Conservation (phyloP, 2,888 invertebrate species). For the Diadegma fenestrale region DNA sequence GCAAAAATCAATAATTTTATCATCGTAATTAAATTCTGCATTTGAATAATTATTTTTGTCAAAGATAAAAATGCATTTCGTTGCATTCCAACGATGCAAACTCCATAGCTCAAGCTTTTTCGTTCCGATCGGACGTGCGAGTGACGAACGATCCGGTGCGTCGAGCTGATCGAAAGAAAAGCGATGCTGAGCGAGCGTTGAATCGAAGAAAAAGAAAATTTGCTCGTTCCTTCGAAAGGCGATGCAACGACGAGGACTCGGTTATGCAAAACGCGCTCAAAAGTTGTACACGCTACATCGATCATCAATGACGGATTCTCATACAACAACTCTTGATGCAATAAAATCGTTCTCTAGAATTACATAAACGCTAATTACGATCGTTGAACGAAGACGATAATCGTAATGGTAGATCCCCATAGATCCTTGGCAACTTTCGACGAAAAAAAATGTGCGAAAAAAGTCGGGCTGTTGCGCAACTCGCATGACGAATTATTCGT, state of each 20-base stretch:
- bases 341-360: constrained; percentile 22
- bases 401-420: neutral
- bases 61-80: too few species aligned
- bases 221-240: too few species aligned
- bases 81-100: too few species aligned
- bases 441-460: constrained; percentile 24
- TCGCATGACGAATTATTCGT: constrained; percentile 14
- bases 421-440: constrained; percentile 12
- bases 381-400: constrained; percentile 8
- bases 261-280: constrained; percentile 22
- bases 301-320: constrained; percentile 37
- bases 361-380: constrained; percentile 29
- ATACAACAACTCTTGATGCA: constrained; percentile 23
- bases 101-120: too few species aligned
- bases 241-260: neutral
- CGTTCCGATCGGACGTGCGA: too few species aligned
- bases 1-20: too few species aligned
- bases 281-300: constrained; percentile 1
- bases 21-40: too few species aligned
- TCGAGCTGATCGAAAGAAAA: too few species aligned
- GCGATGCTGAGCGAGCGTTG: too few species aligned
- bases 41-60: too few species aligned
- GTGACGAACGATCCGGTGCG: too few species aligned
- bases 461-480: constrained; percentile 22
- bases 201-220: too few species aligned